Percentiles rank a stretch among this genome's conserved stretches.
phyloP scores from a whole-genome alignment of 2,797 vertebrate genomes.

The Hozukius guyotensis region DNA sequence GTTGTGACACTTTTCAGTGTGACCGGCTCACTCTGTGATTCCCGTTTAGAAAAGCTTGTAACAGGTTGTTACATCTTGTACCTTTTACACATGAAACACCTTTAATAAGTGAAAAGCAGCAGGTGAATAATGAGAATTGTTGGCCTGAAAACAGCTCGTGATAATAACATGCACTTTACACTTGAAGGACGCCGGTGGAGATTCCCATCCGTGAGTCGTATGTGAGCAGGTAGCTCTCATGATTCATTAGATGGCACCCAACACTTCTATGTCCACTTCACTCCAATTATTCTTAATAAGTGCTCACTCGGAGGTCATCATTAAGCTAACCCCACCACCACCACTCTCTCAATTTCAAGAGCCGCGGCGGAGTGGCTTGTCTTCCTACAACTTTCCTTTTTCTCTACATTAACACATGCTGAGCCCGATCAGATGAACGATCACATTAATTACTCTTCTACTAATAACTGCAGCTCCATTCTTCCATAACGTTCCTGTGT shows the following conservation, averaged over 20 bases:
- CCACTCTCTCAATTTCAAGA: conserved; percentile 14
- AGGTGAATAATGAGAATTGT: not conserved
- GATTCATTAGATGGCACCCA: conserved; percentile 48
- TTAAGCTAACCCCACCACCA: conserved; percentile 13
- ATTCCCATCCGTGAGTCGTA: not conserved
- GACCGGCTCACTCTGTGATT: not conserved
- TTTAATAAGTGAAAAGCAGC: not conserved
- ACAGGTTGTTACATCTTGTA: not conserved
- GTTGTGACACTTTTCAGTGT: not conserved
- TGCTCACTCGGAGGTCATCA: conserved; percentile 47
- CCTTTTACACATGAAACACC: not conserved
- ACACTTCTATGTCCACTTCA: conserved; percentile 49
- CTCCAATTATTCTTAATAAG: conserved; percentile 65
- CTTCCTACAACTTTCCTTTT: conserved; percentile 11
- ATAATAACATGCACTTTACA: not conserved
- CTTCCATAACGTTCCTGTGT: not conserved
- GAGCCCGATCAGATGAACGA: conserved; percentile 5
- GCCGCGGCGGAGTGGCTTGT: not conserved
- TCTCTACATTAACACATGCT: not conserved
- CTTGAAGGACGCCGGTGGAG: not conserved
- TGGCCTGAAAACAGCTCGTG: not conserved
- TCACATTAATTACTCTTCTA: not conserved
- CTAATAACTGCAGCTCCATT: conserved; percentile 8
- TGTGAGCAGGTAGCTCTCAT: conserved; percentile 11
- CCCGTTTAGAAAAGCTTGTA: not conserved